Percentiles rank a stretch among this genome's conserved stretches.
These are phyloP conservation scores for Smittia aterrima DNA, from an alignment of 2,888 invertebrate species.

Conservation along the genomic window DNA sequence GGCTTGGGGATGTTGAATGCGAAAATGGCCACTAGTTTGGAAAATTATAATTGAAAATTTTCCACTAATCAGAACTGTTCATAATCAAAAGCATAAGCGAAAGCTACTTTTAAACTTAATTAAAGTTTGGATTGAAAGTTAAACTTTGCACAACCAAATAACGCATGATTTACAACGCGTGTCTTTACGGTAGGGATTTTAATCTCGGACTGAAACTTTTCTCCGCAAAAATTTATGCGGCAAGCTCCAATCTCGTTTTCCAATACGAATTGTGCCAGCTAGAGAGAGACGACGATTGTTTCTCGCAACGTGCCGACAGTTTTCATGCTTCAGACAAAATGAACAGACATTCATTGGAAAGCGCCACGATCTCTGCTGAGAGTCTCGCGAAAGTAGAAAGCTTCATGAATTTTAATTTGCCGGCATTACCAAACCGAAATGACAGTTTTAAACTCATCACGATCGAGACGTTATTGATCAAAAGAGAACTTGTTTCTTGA, in stretches of 20 bases:
- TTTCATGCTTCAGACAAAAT: neutral
- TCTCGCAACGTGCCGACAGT: neutral
- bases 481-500: neutral
- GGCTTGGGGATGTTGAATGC: too few relatives aligned
- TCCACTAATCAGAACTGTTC: neutral
- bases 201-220: conserved; percentile 34
- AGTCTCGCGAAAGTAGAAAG: too few relatives aligned
- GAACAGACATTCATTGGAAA: neutral
- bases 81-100: neutral
- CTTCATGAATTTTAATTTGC: neutral
- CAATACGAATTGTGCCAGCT: neutral
- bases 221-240: neutral
- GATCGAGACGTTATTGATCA: neutral
- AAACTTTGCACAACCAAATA: conserved; percentile 33
- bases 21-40: too few relatives aligned
- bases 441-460: neutral
- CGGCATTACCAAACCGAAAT: neutral
- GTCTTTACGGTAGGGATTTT: conserved; percentile 36
- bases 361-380: too few relatives aligned
- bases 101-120: neutral
- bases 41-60: too few relatives aligned
- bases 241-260: conserved; percentile 10
- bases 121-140: too few relatives aligned
- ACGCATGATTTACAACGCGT: conserved; percentile 5
- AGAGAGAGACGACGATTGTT: conserved; percentile 31